Percentiles rank a stretch among this genome's conserved stretches.
phyloP scores from a whole-genome alignment of 2,113 vertebrate species.

The Thunnus thynnus region DNA sequence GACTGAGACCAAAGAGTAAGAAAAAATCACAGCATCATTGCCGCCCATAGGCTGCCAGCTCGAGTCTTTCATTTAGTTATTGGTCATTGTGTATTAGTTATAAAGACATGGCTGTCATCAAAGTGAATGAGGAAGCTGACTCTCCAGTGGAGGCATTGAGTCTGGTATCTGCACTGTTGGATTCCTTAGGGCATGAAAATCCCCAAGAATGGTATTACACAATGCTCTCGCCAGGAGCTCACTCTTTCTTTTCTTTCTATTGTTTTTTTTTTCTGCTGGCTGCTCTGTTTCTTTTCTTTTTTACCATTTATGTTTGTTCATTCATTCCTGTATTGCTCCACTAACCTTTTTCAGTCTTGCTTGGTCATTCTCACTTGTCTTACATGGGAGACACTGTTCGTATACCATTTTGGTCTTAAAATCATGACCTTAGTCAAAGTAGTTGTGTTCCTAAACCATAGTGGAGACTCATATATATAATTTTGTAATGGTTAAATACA shows the following conservation, averaged over 20 bases:
- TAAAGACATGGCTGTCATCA: neutral
- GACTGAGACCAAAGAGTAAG: neutral
- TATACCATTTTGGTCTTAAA: too few species aligned
- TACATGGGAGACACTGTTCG: too few species aligned
- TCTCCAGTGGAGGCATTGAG: neutral
- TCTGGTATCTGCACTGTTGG: neutral
- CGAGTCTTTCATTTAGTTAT: neutral
- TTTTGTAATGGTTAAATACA: too few species aligned
- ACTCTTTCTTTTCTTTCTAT: neutral
- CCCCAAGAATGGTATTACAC: neutral
- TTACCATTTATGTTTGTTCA: too few species aligned
- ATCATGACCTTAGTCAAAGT: too few species aligned
- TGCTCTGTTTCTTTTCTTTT: neutral
- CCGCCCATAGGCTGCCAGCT: neutral
- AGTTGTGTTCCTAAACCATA: too few species aligned
- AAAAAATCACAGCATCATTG: neutral
- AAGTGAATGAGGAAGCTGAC: neutral
- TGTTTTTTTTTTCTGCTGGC: neutral
- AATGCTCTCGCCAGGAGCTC: neutral
- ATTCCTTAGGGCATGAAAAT: neutral
- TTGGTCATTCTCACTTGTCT: neutral
- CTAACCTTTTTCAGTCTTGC: neutral
- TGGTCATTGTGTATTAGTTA: constrained; percentile 17
- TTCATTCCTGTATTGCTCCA: neutral
- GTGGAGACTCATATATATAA: too few species aligned